Percentiles rank a stretch among this genome's conserved stretches.
Evolutionary conservation across 35 echinoderm and acorn worm genomes (phyloP).

Genomic region (Patiria miniata): DNA sequence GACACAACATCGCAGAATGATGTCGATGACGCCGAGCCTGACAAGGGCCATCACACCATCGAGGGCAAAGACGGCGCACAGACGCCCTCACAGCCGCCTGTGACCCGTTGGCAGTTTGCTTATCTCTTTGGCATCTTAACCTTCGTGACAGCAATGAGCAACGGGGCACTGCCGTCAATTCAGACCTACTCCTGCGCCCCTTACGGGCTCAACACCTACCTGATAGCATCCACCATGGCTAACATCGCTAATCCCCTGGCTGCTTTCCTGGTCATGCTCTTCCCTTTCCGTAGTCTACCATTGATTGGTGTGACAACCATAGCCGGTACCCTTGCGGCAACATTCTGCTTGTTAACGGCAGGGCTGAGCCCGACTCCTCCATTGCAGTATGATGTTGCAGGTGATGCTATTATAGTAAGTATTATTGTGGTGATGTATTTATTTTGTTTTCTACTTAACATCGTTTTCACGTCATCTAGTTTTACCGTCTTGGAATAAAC

Average conservation of each 20-base stretch:
- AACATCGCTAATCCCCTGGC: conserved; percentile 92
- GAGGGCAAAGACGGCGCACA: neutral
- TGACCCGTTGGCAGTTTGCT: neutral
- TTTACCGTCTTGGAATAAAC: too few species aligned
- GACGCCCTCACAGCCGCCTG: neutral
- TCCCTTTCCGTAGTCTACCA: conserved; percentile 57
- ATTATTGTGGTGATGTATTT: too few species aligned
- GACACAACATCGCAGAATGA: neutral
- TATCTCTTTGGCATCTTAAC: conserved; percentile 70
- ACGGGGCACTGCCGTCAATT: conserved; percentile 90
- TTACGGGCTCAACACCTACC: conserved; percentile 82
- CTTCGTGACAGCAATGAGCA: conserved; percentile 85
- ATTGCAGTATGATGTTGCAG: conserved; percentile 62
- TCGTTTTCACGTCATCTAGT: too few species aligned
- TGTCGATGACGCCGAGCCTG: neutral
- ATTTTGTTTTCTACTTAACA: too few species aligned
- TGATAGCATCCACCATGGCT: conserved; percentile 74
- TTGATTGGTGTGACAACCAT: conserved; percentile 61
- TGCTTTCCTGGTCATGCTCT: conserved; percentile 79
- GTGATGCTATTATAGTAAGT: conserved; percentile 87
- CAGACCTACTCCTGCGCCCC: conserved; percentile 84
- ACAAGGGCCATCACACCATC: too few species aligned
- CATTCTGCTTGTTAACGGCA: conserved; percentile 75
- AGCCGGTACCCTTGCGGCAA: conserved; percentile 53
- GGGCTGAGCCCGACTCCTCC: conserved; percentile 81